Evolutionary conservation across 2,888 invertebrate species (phyloP), one percentile per base, ranked within the genome.

Genomic region (Tachystola acroxantha): DNA sequence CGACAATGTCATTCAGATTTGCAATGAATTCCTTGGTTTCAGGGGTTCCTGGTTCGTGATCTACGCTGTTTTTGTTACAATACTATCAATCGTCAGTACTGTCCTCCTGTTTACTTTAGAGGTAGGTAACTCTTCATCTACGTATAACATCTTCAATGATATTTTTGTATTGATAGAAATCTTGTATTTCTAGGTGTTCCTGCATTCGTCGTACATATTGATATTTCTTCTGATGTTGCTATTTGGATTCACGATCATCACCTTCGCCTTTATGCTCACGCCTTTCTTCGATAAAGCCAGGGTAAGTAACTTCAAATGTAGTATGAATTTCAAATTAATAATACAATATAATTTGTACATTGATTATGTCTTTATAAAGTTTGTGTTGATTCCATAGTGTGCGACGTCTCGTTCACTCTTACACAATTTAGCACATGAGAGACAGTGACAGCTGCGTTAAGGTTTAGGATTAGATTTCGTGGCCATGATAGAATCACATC

Each of bases 31-130:
- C n/a, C 40, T 40, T 51, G 32, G 29, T 36, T 88, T 88, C 79
- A 94, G 94, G 95, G 77, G 92, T 45, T 93, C 95, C 0, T 96
- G 95, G 95, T 93, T 94, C 62, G 80, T 93, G 28, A 91, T 95
- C 46, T 96, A 95, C 68, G 90, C 90, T 1, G 85, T 91, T 1
- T 93, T 94, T 51, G 92, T 94, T 5, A 85, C 92, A 7, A 78
- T 92, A 35, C 70, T 93, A 10, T 91, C 94, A 2, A 84, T 93
- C 25, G 90, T 94, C 36, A 91, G 92, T 48, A 91, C 93, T 2
- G 88, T 93, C 13, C 82, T 94, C 14, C 87, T 93, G 5, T 91
- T 93, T 53, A 90, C 91, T 0, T 77, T 93, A 36, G 89, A 91
- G 73, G 93, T 95, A 62, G 63, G 66, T 14, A 0, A 22, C 5